These are phyloP conservation scores for Heliocidaris erythrogramma DNA, from an alignment of 35 echinoderm and acorn worm genomes.

Conservation along the genomic window DNA sequence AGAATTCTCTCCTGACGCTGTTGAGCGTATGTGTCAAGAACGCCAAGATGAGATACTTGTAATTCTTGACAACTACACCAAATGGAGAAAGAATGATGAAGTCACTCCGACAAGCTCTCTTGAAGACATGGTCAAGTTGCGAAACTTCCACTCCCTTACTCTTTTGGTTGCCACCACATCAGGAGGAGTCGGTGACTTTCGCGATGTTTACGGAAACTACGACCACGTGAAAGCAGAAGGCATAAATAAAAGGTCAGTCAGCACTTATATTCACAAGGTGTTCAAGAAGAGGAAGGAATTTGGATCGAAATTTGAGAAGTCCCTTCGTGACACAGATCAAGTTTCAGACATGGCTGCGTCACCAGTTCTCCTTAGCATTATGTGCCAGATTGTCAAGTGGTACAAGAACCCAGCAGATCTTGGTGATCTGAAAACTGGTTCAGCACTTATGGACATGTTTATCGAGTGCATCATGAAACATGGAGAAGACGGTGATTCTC, in stretches of 20 bases:
- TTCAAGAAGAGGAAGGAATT: neutral
- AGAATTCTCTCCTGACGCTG: neutral
- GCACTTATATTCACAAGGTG: neutral
- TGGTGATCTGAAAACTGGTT: neutral
- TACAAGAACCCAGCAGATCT: neutral
- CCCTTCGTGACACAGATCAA: neutral
- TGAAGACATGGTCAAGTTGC: neutral
- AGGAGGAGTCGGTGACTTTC: neutral
- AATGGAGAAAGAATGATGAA: neutral
- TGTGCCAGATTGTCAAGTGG: constrained; percentile 6
- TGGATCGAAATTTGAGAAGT: neutral
- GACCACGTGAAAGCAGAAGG: neutral
- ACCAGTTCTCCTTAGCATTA: neutral
- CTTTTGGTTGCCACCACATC: neutral
- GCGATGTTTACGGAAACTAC: constrained; percentile 3
- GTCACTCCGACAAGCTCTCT: neutral
- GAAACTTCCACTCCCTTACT: neutral
- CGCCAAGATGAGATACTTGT: neutral
- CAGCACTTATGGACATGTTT: neutral
- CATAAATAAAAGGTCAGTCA: neutral
- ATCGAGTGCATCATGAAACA: constrained; percentile 6
- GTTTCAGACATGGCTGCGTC: neutral
- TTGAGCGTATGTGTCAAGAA: neutral
- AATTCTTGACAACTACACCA: neutral
- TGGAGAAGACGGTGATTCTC: neutral